Evolutionary conservation across 2,888 invertebrate species (phyloP), one percentile per base, ranked within the genome.

Genomic region (Dinocampus coccinellae): DNA sequence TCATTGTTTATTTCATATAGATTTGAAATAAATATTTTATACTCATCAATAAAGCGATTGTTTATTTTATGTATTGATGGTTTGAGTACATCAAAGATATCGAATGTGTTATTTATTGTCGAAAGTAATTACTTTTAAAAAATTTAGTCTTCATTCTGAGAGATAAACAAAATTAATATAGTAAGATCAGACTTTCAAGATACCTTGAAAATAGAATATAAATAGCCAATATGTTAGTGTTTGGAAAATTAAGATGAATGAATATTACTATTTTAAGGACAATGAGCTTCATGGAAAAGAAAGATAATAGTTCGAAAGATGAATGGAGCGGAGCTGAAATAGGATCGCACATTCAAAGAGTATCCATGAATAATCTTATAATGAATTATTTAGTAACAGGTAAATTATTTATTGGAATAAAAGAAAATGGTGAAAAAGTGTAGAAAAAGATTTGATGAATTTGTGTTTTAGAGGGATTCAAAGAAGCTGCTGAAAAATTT

Each of bases 311-410:
- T 74, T 87, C 92, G 78, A 92, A 92, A 83, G 92, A 94, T 77
- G 94, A 95, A 79, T 93, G 93, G 93, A 90, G 94, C 11, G 47
- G 20, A 80, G 91, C 91, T 75, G 94, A 94, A 84, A 88, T 88
- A 62, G 91, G 93, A 76, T 90, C 93, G 78, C 95, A 95, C 81
- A 93, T 97, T 79, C 96, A 96, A 69, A 91, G 97, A 80, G 93
- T 94, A 53, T 96, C 97, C 82, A 97, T 99, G 95, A 98, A 99
- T 88, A 95, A 96, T 88, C 90, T 99, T 76, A 97, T 99, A 78
- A 98, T 99, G 98, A 98, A 99, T 89, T 99, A 99, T 89, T 91
- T 99, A 83, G 97, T 98, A 55, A 98, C 97, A 89, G 97, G 97
- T 97, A 88, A 87, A 84, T 70, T 61, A 66, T 57, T 65, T n/a